Conservation (phyloP, 2,113 vertebrate genomes). For the Zapornia atra region DNA sequence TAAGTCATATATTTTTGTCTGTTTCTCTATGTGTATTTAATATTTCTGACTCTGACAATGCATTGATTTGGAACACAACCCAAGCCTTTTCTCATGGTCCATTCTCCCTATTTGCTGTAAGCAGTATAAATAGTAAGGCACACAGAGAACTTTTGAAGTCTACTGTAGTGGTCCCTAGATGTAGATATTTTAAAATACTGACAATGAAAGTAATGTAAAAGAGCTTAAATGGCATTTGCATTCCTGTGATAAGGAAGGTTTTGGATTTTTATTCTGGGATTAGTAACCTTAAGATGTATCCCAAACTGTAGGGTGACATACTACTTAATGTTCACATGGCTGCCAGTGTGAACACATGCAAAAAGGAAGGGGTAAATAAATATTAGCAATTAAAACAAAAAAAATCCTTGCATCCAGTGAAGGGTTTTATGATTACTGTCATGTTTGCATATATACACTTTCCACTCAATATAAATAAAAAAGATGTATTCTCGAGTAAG, state of each 20-base stretch:
- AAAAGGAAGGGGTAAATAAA: background rate
- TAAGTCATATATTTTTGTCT: background rate
- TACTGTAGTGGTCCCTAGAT: background rate
- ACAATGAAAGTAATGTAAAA: slow-evolving; percentile 28
- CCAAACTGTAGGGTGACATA: background rate
- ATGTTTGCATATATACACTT: background rate
- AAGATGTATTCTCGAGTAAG: background rate
- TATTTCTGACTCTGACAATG: background rate
- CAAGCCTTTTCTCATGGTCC: background rate
- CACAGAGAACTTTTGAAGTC: slow-evolving; percentile 24
- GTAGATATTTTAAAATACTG: background rate
- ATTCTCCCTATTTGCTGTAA: slow-evolving; percentile 10
- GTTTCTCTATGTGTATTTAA: background rate
- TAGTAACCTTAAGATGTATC: background rate
- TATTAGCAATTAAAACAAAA: background rate
- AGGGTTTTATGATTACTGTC: background rate
- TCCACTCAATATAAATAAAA: background rate
- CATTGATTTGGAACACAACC: background rate
- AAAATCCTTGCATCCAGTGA: background rate
- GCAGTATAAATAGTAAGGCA: slow-evolving; percentile 27
- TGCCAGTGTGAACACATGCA: background rate
- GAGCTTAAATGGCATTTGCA: slow-evolving; percentile 19
- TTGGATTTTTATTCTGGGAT: background rate
- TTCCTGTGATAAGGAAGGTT: slow-evolving; percentile 34
- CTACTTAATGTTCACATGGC: background rate